Evolutionary conservation across 2,797 vertebrate species (phyloP).

Genomic region (Clarias laeviceps): DNA sequence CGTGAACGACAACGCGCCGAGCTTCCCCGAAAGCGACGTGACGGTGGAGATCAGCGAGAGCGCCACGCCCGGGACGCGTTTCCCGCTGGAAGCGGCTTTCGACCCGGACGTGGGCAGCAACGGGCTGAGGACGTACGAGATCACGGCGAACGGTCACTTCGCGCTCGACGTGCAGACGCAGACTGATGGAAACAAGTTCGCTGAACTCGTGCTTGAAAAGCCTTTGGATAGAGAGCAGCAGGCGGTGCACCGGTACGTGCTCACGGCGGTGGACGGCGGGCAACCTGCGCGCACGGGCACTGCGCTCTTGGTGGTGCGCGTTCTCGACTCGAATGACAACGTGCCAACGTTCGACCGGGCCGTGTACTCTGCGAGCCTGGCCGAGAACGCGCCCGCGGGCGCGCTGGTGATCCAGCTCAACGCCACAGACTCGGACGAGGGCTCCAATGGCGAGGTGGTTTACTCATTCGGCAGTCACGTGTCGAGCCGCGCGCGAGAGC

Average conservation of each 20-base stretch:
- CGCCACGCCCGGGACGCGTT: conserved; percentile 91
- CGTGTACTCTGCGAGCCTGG: conserved; percentile 88
- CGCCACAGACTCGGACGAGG: conserved; percentile 93
- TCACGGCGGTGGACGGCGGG: conserved; percentile 95
- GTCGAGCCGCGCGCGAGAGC: conserved; percentile 85
- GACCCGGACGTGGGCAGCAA: conserved; percentile 97
- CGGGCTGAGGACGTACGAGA: conserved; percentile 92
- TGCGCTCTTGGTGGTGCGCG: conserved; percentile 90
- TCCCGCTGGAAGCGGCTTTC: conserved; percentile 94
- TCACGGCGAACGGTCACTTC: conserved; percentile 93
- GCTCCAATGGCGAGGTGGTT: conserved; percentile 90
- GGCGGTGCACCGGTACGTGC: conserved; percentile 92
- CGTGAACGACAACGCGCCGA: conserved; percentile 95
- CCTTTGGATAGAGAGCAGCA: conserved; percentile 95
- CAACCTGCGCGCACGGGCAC: conserved; percentile 93
- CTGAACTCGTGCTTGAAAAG: conserved; percentile 92
- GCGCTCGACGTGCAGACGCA: conserved; percentile 95
- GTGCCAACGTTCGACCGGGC: conserved; percentile 94
- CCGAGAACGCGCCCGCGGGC: conserved; percentile 90
- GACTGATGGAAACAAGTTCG: conserved; percentile 93
- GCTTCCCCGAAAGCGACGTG: conserved; percentile 92
- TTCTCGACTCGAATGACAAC: conserved; percentile 96
- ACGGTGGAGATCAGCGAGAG: conserved; percentile 97
- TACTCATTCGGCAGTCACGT: conserved; percentile 97
- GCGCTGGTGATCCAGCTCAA: conserved; percentile 93